phyloP scores from a whole-genome alignment of 1,140 invertebrate genomes.

The Drosophila trapezifrons region DNA sequence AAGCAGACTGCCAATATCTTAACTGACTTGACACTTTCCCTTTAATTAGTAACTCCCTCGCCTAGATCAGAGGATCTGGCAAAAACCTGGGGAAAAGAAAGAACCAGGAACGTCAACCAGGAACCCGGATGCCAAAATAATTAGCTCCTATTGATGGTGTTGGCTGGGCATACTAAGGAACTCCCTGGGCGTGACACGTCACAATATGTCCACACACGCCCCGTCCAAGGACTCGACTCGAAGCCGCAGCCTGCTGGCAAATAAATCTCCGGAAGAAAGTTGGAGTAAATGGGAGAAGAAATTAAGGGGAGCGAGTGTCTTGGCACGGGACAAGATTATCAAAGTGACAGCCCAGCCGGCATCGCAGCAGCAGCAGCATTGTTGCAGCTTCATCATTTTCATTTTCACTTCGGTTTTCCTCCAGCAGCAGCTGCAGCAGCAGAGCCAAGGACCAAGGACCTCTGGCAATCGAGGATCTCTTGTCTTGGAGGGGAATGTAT shows the following conservation, averaged over 20 bases:
- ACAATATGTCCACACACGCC: constrained; percentile 76
- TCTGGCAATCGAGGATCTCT: constrained; percentile 46
- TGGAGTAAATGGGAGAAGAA: constrained; percentile 22
- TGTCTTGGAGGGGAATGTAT: constrained; percentile 40
- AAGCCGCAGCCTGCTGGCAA: constrained; percentile 45
- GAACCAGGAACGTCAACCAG: constrained; percentile 6
- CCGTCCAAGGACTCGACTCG: constrained; percentile 25
- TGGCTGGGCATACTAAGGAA: constrained; percentile 21
- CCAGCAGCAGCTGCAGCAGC: constrained; percentile 51
- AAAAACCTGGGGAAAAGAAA: constrained; percentile 16
- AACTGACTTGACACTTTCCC: constrained; percentile 47
- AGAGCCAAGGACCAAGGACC: constrained; percentile 51
- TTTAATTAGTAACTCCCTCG: constrained; percentile 57
- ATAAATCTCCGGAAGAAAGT: constrained; percentile 72
- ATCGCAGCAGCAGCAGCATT: constrained; percentile 30
- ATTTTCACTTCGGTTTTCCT: constrained; percentile 58
- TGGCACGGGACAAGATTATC: constrained; percentile 77
- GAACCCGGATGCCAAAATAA: constrained; percentile 67
- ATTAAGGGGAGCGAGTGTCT: constrained; percentile 54
- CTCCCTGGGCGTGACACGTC: constrained; percentile 74
- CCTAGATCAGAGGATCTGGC: constrained; percentile 46
- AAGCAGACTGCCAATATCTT: constrained; percentile 33
- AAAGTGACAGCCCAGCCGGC: constrained; percentile 77
- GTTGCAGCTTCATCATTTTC: constrained; percentile 76
- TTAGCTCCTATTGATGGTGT: constrained; percentile 69